phyloP scores from a whole-genome alignment of 2,797 vertebrate species.

The Agapornis canus region DNA sequence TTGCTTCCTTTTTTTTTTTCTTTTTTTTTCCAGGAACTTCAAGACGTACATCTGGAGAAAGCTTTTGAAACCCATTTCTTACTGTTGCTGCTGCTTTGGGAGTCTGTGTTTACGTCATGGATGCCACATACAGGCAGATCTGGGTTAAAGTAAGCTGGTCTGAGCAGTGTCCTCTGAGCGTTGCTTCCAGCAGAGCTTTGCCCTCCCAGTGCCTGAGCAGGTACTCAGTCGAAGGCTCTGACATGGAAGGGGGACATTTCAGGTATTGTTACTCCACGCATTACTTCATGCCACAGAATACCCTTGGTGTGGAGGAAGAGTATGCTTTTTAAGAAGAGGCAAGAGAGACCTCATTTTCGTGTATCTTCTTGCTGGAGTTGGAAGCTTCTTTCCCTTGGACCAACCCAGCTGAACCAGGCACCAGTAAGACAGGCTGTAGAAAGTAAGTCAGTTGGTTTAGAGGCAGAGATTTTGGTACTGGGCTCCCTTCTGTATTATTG shows the following conservation, averaged over 20 bases:
- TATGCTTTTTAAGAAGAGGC: neutral
- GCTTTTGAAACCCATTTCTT: conserved; percentile 17
- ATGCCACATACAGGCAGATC: conserved; percentile 35
- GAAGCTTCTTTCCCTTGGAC: neutral
- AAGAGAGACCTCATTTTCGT: neutral
- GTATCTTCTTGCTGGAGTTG: neutral
- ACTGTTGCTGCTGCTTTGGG: conserved; percentile 39
- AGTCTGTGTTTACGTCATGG: neutral
- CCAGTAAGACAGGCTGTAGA: neutral
- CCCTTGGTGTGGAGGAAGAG: neutral
- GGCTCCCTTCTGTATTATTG: fast-evolving
- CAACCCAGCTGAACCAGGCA: neutral
- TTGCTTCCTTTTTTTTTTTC: neutral
- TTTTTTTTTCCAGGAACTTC: neutral
- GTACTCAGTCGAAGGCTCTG: neutral
- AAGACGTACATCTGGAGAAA: neutral
- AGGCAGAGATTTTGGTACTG: neutral
- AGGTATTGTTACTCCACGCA: neutral
- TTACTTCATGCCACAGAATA: neutral
- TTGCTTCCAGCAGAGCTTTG: neutral
- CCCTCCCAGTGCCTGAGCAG: neutral
- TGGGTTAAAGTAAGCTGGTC: conserved; percentile 41
- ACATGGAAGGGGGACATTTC: fast-evolving
- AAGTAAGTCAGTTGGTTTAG: neutral
- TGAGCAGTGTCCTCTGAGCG: conserved; percentile 6